Evolutionary conservation across 2,113 vertebrate species (phyloP), one percentile per base, ranked within the genome.

Genomic region (Pelodiscus sinensis): DNA sequence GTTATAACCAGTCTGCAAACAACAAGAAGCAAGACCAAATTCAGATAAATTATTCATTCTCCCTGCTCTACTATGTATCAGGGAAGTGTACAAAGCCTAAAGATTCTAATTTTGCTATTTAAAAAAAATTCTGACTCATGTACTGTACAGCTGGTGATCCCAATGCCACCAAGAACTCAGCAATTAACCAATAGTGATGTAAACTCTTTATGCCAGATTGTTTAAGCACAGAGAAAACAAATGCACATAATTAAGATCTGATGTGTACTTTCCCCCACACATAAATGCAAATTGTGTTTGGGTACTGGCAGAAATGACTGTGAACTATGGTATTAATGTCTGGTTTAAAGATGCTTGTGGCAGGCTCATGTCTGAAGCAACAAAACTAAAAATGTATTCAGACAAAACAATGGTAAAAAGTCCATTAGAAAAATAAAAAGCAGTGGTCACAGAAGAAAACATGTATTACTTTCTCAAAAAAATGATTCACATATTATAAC

Each of bases 201-300:
- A 97, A 98, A 96, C 88, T 96, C 97, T 95, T 97, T 96, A 95
- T 89, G 94, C 97, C 96, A 97, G 96, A 97, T 96, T 97, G 95
- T 94, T 98, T 96, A 96, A 95, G 93, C 92, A 93, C 87, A 86
- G 90, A 84, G 86, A 95, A 93, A 96, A 94, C 90, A 98, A 97
- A 97, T 68, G 93, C 94, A 97, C 93, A 95, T 97, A 97, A 98
- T 98, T 97, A 97, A 97, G 93, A 97, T 97, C 97, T 96, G 97
- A 97, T 97, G 97, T 98, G 97, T 96, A 96, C 96, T 96, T 97
- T 92, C 83, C 94, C 95, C 88, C 38, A 27, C 97, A 97, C 92
- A 97, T 94, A 98, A 98, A 97, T 96, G 96, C 94, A 97, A 90
- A 98, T 97, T 97, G 95, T 97, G 94, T 97, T 95, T 96, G 94